These are phyloP conservation scores for Drosophila kikkawai DNA, from an alignment of 1,140 invertebrate genomes.

Conservation along the genomic window DNA sequence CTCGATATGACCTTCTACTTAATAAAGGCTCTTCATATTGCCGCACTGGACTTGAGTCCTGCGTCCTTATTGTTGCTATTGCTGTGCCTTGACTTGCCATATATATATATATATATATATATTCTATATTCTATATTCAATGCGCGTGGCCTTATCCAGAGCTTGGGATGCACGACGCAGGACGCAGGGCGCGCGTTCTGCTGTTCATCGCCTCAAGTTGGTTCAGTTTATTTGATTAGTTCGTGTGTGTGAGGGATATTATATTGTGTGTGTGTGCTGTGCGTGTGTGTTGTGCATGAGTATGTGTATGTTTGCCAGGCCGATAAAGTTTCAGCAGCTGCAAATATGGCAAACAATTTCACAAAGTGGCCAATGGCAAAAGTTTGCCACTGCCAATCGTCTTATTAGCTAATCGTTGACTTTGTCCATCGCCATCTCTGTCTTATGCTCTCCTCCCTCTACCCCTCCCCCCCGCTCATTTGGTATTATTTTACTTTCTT, in stretches of 20 bases:
- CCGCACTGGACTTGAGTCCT: slow-evolving; percentile 36
- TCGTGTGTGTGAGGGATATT: slow-evolving; percentile 8
- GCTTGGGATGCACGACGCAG: slow-evolving; percentile 6
- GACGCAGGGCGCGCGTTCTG: slow-evolving; percentile 9
- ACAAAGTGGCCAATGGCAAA: slow-evolving; percentile 74
- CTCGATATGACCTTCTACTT: slow-evolving; percentile 73
- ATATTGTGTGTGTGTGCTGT: slow-evolving; percentile 15
- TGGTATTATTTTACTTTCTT: slow-evolving; percentile 26
- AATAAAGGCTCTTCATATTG: slow-evolving; percentile 71
- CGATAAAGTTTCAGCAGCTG: slow-evolving; percentile 71
- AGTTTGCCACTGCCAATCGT: slow-evolving; percentile 65
- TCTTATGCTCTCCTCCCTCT: not conserved
- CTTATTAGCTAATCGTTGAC: slow-evolving; percentile 77
- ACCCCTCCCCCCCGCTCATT: not conserved
- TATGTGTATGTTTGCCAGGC: slow-evolving; percentile 15
- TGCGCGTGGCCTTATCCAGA: slow-evolving; percentile 36
- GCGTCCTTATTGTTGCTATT: slow-evolving; percentile 17
- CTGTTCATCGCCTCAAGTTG: slow-evolving; percentile 40
- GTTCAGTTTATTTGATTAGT: slow-evolving; percentile 77
- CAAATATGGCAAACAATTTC: slow-evolving; percentile 83
- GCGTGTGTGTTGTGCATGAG: slow-evolving; percentile 9
- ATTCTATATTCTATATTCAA: slow-evolving; percentile 47
- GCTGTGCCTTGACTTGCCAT: slow-evolving; percentile 8
- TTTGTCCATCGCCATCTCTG: slow-evolving; percentile 20
- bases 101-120: slow-evolving; percentile 11